Base-by-base conservation (phyloP, 2,113 vertebrate genomes). In the Chloebia gouldiae region DNA sequence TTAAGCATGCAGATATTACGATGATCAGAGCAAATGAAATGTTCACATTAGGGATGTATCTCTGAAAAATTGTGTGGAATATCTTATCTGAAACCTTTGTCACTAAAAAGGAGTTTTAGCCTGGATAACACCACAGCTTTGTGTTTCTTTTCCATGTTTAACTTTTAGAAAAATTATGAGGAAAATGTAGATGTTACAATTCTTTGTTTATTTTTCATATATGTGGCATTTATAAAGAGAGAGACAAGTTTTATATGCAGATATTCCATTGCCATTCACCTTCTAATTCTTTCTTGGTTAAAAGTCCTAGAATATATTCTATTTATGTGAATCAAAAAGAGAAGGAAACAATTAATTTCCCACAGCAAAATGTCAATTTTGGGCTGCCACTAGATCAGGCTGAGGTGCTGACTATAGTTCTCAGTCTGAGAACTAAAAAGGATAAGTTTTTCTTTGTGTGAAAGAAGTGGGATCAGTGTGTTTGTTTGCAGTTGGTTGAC, bases 11-110 rank as follows among this genome's bases (percentile, higher is more conserved):
- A 95, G 79, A 81, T 97, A 95, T 82, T 91, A 60, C 80, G 78
- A 91, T 93, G 92, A 97, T 95, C 5, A 20, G 72, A 94, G 66
- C 91, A 96, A 97, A 96, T 86, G n/a, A 94, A 96, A 59, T 72
- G 8, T 77, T 84, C 59, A 22, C 61, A 37, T 24, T 57, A 76
- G 40, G 59, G 53, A 75, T 85, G 15, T 68, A 50, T 23, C 22
- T 75, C 64, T 84, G 63, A 95, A 90, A 94, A 95, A 81, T 47
- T 57, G 11, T 8, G 30, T 30, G 21, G 70, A 79, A 47, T 44
- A 70, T 51, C 7, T 88, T 33, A 89, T 81, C 51, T 83, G 66
- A 86, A 92, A 79, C 21, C 7, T n/a, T 85, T 92, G 45, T 72
- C 44, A 80, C 63, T 33, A 35, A 68, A n/a, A 49, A 47, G 64